Base-by-base conservation (phyloP, 2,113 vertebrate genomes). In the Toxotes chatareus region DNA sequence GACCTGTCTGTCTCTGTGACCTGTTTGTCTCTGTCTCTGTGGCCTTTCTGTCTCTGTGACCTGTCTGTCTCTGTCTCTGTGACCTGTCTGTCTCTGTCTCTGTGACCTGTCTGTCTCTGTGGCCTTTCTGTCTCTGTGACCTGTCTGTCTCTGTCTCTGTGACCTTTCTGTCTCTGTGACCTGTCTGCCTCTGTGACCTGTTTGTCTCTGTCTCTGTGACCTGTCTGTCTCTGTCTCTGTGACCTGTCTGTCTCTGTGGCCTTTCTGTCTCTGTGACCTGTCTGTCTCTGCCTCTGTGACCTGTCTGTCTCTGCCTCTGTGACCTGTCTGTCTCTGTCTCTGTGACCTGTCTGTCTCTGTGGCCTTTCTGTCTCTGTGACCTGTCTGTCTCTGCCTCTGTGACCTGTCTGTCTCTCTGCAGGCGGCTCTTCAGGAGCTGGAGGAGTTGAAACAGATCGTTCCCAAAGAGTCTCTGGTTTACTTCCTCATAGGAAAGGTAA, bases 381-480 rank as follows among this genome's bases (percentile, higher is more conserved):
- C 40, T 61, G n/a, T n/a, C n/a, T n/a, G 2, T 31, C 27, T 53
- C 21, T 19, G 21, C 19, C 51, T 40, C 19, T 4, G 7, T 7
- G 31, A 65, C 19, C 23, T 38, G 53, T 75, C 21, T 71, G 13
- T 49, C 23, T 72, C 7, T 79, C 32, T 86, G 53, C 94, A 99
- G 98, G 99, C 96, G 19, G 98, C 98, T 88, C 96, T 99, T 64
- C 98, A 99, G 95, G 98, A 99, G 95, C 94, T 99, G 95, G 98
- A 99, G 95, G 98, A 99, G 93, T 89, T 99, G 92, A 99, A 99
- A 86, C 98, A 99, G 92, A 99, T 99, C 49, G 98, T 99, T 92
- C 98, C 98, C 94, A 99, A 99, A 97, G 98, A 99, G 94, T 99
- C 98, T 82, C 95, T 99, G 88, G 98, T 99, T 95, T 99, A 99